phyloP scores from a whole-genome alignment of 2,888 invertebrate species.

The Dioctria linearis region DNA sequence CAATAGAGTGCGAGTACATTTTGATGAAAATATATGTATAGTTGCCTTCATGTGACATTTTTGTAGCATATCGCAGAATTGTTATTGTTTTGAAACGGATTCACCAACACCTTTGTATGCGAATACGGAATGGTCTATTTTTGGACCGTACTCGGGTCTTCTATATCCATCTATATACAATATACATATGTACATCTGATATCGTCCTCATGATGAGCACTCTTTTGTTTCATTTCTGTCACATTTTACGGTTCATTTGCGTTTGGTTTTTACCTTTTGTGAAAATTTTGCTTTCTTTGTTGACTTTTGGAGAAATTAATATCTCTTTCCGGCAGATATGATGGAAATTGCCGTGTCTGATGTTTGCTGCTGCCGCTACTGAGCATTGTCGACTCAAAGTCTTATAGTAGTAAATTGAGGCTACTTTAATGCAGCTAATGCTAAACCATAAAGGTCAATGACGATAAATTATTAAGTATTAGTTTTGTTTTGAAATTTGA shows the following conservation, averaged over 20 bases:
- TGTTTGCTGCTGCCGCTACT: background rate
- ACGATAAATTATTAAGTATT: constrained; percentile 19
- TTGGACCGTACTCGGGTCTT: too few species aligned
- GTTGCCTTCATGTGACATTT: constrained; percentile 14
- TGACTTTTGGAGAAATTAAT: constrained; percentile 37
- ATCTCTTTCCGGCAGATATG: constrained; percentile 5
- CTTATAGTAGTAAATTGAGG: constrained; percentile 45
- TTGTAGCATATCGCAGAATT: constrained; percentile 35
- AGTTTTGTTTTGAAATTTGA: constrained; percentile 7
- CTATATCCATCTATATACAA: too few species aligned
- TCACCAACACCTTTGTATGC: background rate
- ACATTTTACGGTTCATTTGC: constrained; percentile 28
- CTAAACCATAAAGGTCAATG: constrained; percentile 40
- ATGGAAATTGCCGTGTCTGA: background rate
- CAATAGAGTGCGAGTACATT: background rate
- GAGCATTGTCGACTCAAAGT: constrained; percentile 5
- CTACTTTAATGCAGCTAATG: constrained; percentile 27
- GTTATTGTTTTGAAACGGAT: constrained; percentile 10
- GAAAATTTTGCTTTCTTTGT: constrained; percentile 47
- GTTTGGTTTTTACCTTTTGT: constrained; percentile 10
- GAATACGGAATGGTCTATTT: too few species aligned
- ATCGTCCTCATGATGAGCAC: background rate
- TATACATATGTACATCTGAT: background rate
- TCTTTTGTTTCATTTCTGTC: constrained; percentile 30
- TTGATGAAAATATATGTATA: constrained; percentile 37